phyloP scores from a whole-genome alignment of 2,113 vertebrate species.

The Pampusana beccarii region DNA sequence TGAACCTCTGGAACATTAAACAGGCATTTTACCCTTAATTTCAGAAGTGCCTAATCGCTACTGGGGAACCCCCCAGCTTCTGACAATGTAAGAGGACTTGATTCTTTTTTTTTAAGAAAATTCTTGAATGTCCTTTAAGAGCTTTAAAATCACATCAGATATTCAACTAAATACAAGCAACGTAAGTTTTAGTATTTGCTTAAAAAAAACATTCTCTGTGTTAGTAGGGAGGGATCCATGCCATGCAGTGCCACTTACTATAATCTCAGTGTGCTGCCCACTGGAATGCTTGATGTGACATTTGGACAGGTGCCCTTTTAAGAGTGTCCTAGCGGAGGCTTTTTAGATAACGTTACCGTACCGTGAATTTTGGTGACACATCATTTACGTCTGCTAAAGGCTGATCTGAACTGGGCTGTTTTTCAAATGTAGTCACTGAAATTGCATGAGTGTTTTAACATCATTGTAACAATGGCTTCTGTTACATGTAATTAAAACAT shows the following conservation, averaged over 20 bases:
- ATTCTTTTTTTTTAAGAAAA: not conserved
- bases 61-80: not conserved
- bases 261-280: not conserved
- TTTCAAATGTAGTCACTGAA: not conserved
- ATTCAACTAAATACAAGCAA: not conserved
- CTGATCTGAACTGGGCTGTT: not conserved
- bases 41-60: not conserved
- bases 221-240: not conserved
- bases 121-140: not conserved
- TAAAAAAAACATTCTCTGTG: not conserved
- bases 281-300: not conserved
- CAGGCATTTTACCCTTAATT: not conserved
- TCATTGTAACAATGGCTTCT: not conserved
- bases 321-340: not conserved
- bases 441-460: not conserved
- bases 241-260: accelerated
- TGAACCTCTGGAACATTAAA: not conserved
- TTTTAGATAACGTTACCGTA: accelerated
- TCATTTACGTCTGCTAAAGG: not conserved
- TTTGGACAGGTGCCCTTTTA: not conserved
- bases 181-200: not conserved
- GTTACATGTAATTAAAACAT: not conserved
- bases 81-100: not conserved
- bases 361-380: not conserved
- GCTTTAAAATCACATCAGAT: not conserved